These are phyloP conservation scores for Sphaerophoria rueppellii DNA, from an alignment of 2,888 invertebrate genomes.

Conservation along the genomic window DNA sequence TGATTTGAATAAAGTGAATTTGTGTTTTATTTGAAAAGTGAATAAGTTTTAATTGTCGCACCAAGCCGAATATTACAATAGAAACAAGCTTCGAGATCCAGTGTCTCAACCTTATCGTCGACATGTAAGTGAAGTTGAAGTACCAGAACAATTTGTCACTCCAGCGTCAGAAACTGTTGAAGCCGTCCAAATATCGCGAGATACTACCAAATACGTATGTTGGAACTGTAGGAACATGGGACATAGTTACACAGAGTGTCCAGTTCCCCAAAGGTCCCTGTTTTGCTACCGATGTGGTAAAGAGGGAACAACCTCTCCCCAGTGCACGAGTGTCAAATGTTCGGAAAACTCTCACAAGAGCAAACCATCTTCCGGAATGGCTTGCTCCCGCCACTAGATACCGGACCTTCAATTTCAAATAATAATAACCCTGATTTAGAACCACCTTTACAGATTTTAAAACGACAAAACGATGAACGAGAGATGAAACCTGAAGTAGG, in stretches of 20 bases:
- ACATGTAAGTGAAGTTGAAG: neutral
- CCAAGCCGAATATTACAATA: too few species aligned
- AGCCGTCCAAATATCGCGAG: neutral
- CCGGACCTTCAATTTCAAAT: neutral
- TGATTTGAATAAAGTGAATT: too few species aligned
- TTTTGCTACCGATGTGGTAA: neutral
- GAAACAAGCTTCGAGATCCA: neutral
- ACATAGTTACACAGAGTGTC: too few species aligned
- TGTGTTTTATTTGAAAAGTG: too few species aligned
- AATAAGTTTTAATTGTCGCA: too few species aligned
- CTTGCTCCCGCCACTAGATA: neutral
- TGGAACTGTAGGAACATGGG: too few species aligned
- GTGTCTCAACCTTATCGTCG: neutral
- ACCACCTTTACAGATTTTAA: neutral
- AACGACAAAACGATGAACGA: neutral
- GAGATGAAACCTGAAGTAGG: neutral
- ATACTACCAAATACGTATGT: neutral
- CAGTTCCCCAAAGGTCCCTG: too few species aligned
- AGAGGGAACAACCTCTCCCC: neutral
- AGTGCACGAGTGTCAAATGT: neutral
- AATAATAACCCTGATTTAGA: too few species aligned
- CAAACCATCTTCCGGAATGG: neutral
- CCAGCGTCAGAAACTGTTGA: neutral
- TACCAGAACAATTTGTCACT: too few species aligned
- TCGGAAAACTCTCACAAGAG: neutral